Conservation (phyloP, 1,140 invertebrate genomes). For the Neodiprion lecontei region DNA sequence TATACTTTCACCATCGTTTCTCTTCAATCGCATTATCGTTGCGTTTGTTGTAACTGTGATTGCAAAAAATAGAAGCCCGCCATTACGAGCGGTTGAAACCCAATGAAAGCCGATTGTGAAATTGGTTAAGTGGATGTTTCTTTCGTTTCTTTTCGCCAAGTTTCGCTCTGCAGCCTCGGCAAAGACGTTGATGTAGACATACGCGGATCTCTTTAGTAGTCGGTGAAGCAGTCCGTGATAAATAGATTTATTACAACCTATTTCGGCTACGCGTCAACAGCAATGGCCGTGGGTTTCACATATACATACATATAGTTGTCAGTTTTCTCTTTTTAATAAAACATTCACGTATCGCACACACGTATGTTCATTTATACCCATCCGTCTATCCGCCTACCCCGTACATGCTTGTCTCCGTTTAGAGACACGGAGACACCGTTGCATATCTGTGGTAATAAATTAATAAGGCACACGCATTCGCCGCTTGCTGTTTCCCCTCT, state of each 20-base stretch:
- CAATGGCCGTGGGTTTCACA: not conserved
- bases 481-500: not conserved
- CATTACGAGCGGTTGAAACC: too few species aligned
- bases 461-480: constrained; percentile 9
- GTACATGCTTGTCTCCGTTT: not conserved
- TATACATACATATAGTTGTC: not conserved
- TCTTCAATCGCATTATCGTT: too few species aligned
- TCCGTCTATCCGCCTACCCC: too few species aligned
- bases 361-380: too few species aligned
- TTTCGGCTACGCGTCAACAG: constrained; percentile 3
- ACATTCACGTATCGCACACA: not conserved
- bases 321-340: constrained; percentile 11
- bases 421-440: not conserved
- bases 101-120: too few species aligned
- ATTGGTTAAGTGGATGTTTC: too few species aligned
- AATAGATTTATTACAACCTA: constrained; percentile 14
- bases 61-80: too few species aligned
- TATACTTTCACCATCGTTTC: too few species aligned
- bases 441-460: constrained; percentile 8
- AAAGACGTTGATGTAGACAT: too few species aligned
- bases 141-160: too few species aligned
- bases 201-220: not conserved
- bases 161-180: too few species aligned
- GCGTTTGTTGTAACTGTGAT: too few species aligned
- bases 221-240: not conserved